phyloP scores from a whole-genome alignment of 2,888 invertebrate genomes.

The Tenthredo scrophulariae region DNA sequence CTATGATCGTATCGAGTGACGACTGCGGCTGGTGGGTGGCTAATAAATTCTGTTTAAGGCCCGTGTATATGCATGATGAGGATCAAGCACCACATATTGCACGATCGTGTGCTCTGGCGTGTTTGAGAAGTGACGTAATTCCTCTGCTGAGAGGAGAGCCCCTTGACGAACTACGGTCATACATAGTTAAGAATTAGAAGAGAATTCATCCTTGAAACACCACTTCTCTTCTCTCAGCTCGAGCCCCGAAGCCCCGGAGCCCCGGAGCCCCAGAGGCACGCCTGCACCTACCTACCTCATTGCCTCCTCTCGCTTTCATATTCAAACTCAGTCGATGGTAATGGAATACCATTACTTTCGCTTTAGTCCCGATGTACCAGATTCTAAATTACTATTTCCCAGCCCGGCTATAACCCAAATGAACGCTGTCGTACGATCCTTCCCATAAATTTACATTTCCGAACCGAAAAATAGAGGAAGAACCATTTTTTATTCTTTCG shows the following conservation, averaged over 20 bases:
- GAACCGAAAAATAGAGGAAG: background rate
- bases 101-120: conserved; percentile 3
- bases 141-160: background rate
- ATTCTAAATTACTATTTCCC: background rate
- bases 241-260: background rate
- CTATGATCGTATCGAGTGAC: background rate
- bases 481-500: background rate
- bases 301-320: conserved; percentile 65
- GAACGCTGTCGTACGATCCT: background rate
- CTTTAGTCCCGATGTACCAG: conserved; percentile 54
- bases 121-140: conserved; percentile 16
- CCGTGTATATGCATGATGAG: conserved; percentile 22
- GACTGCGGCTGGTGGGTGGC: conserved; percentile 23
- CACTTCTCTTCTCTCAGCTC: background rate
- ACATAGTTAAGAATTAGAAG: conserved; percentile 19
- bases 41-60: conserved; percentile 37
- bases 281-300: conserved; percentile 21
- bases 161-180: background rate
- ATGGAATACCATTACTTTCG: conserved; percentile 66
- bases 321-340: conserved; percentile 64
- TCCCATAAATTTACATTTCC: background rate
- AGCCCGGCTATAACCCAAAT: background rate
- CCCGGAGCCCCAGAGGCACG: background rate
- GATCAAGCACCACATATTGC: conserved; percentile 8
- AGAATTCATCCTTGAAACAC: conserved; percentile 23